Percentiles rank a stretch among this genome's conserved stretches.
phyloP scores from a whole-genome alignment of 2,888 invertebrate species.

The Leptopilina syphax region DNA sequence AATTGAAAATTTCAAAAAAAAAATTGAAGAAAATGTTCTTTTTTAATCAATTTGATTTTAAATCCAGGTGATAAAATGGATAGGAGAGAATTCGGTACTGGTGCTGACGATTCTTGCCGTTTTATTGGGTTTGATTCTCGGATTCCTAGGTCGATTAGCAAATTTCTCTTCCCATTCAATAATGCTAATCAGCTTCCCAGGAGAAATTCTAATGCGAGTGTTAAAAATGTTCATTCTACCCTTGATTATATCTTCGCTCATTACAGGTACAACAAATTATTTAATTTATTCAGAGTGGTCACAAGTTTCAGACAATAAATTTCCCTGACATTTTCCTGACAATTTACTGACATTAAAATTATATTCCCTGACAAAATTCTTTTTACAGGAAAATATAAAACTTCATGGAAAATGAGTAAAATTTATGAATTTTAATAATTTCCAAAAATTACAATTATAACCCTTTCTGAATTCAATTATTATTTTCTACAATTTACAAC shows the following conservation, averaged over 20 bases:
- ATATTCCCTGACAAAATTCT: too few species aligned
- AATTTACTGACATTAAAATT: too few species aligned
- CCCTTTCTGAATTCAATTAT: too few species aligned
- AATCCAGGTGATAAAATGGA: slow-evolving; percentile 74
- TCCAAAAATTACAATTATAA: too few species aligned
- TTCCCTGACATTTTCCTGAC: too few species aligned
- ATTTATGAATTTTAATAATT: too few species aligned
- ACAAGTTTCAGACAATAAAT: too few species aligned
- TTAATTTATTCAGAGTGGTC: background rate
- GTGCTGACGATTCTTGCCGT: slow-evolving; percentile 80
- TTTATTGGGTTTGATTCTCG: slow-evolving; percentile 80
- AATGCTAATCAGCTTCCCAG: slow-evolving; percentile 82
- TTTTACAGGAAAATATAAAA: too few species aligned
- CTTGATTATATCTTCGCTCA: slow-evolving; percentile 82
- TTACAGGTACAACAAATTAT: slow-evolving; percentile 77
- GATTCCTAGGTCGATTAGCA: slow-evolving; percentile 78
- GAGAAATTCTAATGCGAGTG: slow-evolving; percentile 83
- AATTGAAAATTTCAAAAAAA: too few species aligned
- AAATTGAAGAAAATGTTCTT: too few species aligned
- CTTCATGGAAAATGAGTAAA: too few species aligned
- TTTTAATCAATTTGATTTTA: background rate
- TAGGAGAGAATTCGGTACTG: slow-evolving; percentile 79
- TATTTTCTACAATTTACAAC: too few species aligned
- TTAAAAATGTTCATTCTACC: slow-evolving; percentile 85
- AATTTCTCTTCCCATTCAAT: slow-evolving; percentile 78